Evolutionary conservation across 2,888 invertebrate species (phyloP).

Genomic region (Colletes collaris): DNA sequence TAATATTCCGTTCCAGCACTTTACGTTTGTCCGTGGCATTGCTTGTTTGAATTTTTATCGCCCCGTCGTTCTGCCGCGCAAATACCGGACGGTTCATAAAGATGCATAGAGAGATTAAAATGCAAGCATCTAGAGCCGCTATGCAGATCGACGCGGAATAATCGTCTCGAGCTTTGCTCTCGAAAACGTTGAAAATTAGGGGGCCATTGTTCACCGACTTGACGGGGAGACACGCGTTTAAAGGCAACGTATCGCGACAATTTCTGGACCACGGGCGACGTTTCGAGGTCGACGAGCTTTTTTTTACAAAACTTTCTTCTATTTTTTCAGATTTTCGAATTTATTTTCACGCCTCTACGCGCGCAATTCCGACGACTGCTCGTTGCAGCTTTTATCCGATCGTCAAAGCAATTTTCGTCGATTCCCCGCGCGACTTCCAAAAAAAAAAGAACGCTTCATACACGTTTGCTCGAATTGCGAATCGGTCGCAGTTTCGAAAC

Average conservation of each 20-base stretch:
- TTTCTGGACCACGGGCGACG: no score
- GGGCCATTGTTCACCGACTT: neutral
- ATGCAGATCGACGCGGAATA: slow-evolving; percentile 14
- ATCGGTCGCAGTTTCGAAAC: neutral
- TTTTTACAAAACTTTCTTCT: neutral
- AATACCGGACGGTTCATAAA: slow-evolving; percentile 13
- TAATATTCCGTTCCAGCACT: neutral
- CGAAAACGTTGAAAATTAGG: neutral
- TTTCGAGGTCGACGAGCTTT: neutral
- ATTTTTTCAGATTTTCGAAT: neutral
- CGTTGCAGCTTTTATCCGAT: neutral
- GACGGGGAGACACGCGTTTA: neutral
- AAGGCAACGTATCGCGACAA: neutral
- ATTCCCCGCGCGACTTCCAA: neutral
- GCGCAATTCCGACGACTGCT: neutral
- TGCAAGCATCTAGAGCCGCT: neutral
- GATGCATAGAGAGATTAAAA: slow-evolving; percentile 28
- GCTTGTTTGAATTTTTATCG: neutral
- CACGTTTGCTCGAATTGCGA: neutral
- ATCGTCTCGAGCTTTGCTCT: neutral
- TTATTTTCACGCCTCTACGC: neutral
- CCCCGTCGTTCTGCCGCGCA: neutral
- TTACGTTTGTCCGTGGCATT: neutral
- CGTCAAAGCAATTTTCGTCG: neutral
- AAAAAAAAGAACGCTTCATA: neutral